Conservation (phyloP, 2,888 invertebrate species). For the Calliopum simillimum region DNA sequence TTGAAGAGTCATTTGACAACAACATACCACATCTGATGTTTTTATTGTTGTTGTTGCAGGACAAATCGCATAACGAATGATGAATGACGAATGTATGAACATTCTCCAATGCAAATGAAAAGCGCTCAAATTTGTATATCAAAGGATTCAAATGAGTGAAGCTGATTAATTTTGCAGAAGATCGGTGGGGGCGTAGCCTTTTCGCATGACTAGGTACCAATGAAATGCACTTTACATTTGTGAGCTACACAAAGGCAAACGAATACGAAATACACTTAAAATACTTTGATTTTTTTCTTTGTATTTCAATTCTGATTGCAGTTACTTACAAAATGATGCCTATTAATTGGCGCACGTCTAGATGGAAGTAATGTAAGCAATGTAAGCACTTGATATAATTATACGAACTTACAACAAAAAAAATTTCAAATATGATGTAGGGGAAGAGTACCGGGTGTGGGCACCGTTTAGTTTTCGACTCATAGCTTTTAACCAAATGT, state of each 20-base stretch:
- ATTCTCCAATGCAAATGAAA: constrained; percentile 34
- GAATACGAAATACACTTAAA: constrained; percentile 16
- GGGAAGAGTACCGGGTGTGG: too few species aligned
- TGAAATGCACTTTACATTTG: constrained; percentile 18
- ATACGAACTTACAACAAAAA: too few species aligned
- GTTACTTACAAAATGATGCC: neutral
- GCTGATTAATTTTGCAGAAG: constrained; percentile 51
- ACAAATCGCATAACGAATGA: neutral
- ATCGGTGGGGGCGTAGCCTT: neutral
- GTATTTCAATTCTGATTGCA: neutral
- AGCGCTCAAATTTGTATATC: constrained; percentile 38
- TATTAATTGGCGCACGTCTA: neutral
- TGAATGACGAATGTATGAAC: neutral
- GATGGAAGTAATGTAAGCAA: too few species aligned
- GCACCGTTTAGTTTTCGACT: too few species aligned
- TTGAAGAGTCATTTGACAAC: constrained; percentile 2
- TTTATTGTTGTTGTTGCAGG: neutral
- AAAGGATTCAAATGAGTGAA: constrained; percentile 48
- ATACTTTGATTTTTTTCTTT: neutral
- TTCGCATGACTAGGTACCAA: neutral
- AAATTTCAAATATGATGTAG: too few species aligned
- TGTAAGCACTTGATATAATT: too few species aligned
- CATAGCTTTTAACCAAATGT: too few species aligned
- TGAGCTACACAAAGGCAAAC: neutral
- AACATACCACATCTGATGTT: too few species aligned